Base-by-base conservation (phyloP, 2,113 vertebrate species). In the Glareola pratincola region DNA sequence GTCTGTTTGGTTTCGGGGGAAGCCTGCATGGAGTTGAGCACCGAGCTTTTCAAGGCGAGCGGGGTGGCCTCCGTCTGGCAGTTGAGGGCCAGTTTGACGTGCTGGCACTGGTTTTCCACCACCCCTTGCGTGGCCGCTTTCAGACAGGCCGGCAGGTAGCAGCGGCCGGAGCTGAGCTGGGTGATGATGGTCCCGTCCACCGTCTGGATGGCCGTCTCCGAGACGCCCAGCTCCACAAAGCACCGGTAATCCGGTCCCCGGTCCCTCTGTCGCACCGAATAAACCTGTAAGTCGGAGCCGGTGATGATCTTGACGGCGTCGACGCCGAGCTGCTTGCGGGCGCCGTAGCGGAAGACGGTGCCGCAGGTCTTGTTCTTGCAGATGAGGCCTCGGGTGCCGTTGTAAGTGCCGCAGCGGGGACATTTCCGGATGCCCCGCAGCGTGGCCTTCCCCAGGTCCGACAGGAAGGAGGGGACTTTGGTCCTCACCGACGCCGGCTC, bases 341-440 rank as follows among this genome's bases (percentile, higher is more conserved):
- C 32, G 9, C 98, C 98, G 0, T 97, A 98, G 7, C 99, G 98
- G 95, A 99, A 99, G 27, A 99, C 98, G 3, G 99, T 96, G 9
- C 99, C 99, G 2, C 99, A 99, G 2, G 95, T 98, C 94, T 99
- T 99, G 98, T 99, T 99, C 97, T 99, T 99, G 98, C 99, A 99
- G 98, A 99, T 99, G 56, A 99, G 98, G 8, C 99, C 99, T 0
- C 99, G 98, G 26, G 99, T 99, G 91, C 99, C 99, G 2, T 99
- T 99, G 97, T 99, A 99, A 11, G 99, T 98, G 72, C 99, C 99
- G 0, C 99, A 99, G 66, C 98, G 98, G 1, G 99, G 99, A 80
- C 99, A 99, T 67, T 98, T 99, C 57, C 99, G 98, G 82, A 99
- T 99, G 39, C 99, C 99, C 6, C 99, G 94, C 50, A 99, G 85